Evolutionary conservation across 2,888 invertebrate genomes (phyloP), one percentile per base, ranked within the genome.

Genomic region (Trichogramma evanescens): DNA sequence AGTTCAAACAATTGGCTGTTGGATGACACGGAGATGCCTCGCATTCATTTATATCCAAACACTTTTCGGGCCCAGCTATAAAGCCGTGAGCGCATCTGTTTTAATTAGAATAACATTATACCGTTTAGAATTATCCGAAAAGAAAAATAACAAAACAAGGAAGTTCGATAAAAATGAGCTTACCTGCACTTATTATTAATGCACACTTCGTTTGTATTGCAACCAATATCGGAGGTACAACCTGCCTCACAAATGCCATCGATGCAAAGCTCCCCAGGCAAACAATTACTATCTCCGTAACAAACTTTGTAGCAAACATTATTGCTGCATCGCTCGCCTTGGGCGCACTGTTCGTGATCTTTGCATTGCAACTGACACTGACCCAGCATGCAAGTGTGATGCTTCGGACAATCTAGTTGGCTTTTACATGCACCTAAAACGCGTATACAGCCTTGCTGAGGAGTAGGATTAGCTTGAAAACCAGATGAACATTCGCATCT

Each of bases 371-470:
- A 83, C 72, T 88, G 88, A 70, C 94, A 94, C 66, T 88, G 83
- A 55, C 87, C 86, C 13, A 84, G 87, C 49, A 89, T 85, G 73
- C 95, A 95, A 80, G 86, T 83, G 68, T 91, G 89, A 54, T 87
- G 86, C 50, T 81, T 80, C 4, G 91, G 89, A 71, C 95, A 95
- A 68, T 91, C 86, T 54, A 83, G 82, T 45, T 85, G 83, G 62
- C 82, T 82, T 45, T 80, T 79, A 69, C 94, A 95, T 13, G 82
- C 74, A 48, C 83, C 81, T n/a, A 92, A 88, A 58, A 89, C 86
- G 67, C 95, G 82, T 5, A 93, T 88, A 73, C 95, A 95, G 5
- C 93, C 93, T 78, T 93, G 91, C 74, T 93, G 88, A 0, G 94
- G 88, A 10, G 88, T 89, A 10, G 93, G 93, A 72, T 90, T 91